Base-by-base conservation (phyloP, 2,797 vertebrate genomes). In the Ctenopoma kingsleyae region DNA sequence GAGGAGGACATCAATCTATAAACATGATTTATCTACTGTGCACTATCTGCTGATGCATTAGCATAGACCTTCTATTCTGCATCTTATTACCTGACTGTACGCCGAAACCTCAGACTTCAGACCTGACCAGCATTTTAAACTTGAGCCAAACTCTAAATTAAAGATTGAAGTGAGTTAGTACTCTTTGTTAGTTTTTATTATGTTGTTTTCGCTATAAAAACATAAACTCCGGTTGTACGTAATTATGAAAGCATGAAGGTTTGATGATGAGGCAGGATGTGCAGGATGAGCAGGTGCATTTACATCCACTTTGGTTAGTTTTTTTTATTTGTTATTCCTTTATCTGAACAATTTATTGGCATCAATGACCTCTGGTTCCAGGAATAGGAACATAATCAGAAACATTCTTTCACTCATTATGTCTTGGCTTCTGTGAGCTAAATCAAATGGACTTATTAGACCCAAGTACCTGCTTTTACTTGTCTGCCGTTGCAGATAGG, bases 11-110 rank as follows among this genome's bases (percentile, higher is more conserved):
- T 86, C 82, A 81, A 76, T 84, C 88, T 84, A 87, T 89, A 89
- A 90, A 90, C 71, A 82, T 86, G 84, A 89, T 89, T 91, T 87
- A 88, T 92, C 79, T 82, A 80, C 85, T 76, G 81, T 46, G 17
- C 86, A 69, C 77, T 65, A 71, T 80, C 79, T 81, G 58, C 46
- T 40, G n/a, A 80, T 70, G 66, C 81, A 85, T 90, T 91, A 88
- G 82, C 83, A 87, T 89, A 83, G 58, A 46, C 61, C 67, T 60
- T 83, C 66, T 43, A 40, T 67, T 75, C 71, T 83, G 74, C 68
- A 74, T 85, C 84, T 85, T 76, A 87, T 81, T 87, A 83, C 66
- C 74, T 59, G 74, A 76, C 80, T 81, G 67, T 71, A 67, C 49
- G 51, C 74, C 51, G 53, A 67, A 80, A 78, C 53, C 63, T 71